Base-by-base conservation (phyloP, 2,113 vertebrate genomes). In the Pandion haliaetus region DNA sequence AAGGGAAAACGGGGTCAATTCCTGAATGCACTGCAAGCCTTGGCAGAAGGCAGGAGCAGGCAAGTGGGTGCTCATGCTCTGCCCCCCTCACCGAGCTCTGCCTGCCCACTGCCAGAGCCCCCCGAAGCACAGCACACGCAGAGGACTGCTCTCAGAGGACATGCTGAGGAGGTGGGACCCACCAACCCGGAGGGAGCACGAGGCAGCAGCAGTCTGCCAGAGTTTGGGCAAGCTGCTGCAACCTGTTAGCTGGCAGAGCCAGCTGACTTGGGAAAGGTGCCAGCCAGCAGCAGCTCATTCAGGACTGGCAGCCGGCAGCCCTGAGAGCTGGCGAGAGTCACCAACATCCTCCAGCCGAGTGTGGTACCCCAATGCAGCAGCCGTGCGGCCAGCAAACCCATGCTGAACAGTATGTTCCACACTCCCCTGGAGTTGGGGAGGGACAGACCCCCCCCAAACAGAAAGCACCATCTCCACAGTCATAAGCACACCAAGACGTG, bases 1-100 rank as follows among this genome's bases (percentile, higher is more conserved):
- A 97, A 90, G 66, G 97, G 78, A 96, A 57, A 67, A 36, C 0
- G 3, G 65, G 57, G 23, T 94, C 47, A 88, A 6, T 3, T 50
- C 8, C 14, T 8, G 3, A 49, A n/a, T 0, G 26, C 4, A 1
- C 34, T 5, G 12, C 34, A 54, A 20, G 34, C 9, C 65, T 57
- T 21, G 10, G 54, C 23, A 28, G 31, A 36, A 45, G 31, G 52
- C 50, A n/a, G 44, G 13, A 86, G 52, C 55, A 40, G 12, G 8
- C 1, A 4, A 2, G 1, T 0, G 0, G 18, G 36, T 1, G 3
- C 16, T 42, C 0, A 0, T 29, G 42, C 50, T 78, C 58, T 57
- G 31, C 10, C 12, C n/a, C 67, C 17, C 38, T 6, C 0, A 0
- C 57, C 5, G 5, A 62, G 44, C 66, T 79, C 74, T 40, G 36